These are phyloP conservation scores for Eulemur macaco DNA, from an alignment of 2,113 vertebrate species.

Conservation along the genomic window DNA sequence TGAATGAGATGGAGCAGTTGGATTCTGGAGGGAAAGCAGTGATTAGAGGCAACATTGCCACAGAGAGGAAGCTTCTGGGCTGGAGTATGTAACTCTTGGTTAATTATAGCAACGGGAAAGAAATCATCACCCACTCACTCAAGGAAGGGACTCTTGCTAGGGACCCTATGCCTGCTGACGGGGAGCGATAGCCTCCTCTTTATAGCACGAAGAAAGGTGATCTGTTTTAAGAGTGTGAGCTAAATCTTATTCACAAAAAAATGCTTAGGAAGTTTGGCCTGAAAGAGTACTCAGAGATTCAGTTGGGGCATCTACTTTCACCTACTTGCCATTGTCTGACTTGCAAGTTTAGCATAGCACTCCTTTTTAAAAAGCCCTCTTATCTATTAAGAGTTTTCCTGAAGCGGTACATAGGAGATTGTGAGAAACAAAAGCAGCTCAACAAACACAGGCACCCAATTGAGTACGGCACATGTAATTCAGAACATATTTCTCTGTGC, in stretches of 20 bases:
- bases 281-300: neutral
- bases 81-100: neutral
- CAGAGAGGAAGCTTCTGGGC: neutral
- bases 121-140: neutral
- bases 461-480: neutral
- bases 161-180: neutral
- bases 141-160: neutral
- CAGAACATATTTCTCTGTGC: neutral
- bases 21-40: neutral
- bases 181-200: neutral
- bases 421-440: neutral
- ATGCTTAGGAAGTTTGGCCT: neutral
- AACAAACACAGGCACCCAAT: neutral
- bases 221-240: neutral
- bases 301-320: neutral
- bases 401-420: neutral
- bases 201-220: neutral
- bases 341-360: neutral
- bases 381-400: conserved; percentile 4
- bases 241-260: conserved; percentile 27
- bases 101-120: neutral
- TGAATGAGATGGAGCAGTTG: neutral
- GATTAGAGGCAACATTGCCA: neutral
- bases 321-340: neutral
- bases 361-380: neutral